Conservation (phyloP, 1,140 invertebrate species). For the Drosophila grimshawi region DNA sequence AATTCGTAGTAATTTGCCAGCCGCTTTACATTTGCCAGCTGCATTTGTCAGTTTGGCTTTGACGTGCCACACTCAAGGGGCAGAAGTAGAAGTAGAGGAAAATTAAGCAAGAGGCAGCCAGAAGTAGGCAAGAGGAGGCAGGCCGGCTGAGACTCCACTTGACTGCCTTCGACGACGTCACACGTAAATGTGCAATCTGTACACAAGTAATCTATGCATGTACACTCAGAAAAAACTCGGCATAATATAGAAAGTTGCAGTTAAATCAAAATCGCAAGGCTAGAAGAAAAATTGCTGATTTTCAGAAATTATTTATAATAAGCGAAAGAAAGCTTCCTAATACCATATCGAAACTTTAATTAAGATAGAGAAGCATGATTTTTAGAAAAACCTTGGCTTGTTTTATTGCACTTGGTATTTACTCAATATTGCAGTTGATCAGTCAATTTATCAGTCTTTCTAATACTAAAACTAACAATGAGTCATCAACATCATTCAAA, state of each 20-base stretch:
- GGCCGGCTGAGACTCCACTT: constrained; percentile 17
- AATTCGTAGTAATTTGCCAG: constrained; percentile 80
- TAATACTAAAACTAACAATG: constrained; percentile 42
- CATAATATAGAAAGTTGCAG: too few species aligned
- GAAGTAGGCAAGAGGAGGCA: too few species aligned
- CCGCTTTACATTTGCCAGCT: constrained; percentile 66
- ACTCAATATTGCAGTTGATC: constrained; percentile 47
- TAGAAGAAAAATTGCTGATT: too few species aligned
- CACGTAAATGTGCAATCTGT: constrained; percentile 66
- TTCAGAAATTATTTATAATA: too few species aligned
- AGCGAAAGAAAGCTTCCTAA: too few species aligned
- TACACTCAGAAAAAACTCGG: too few species aligned
- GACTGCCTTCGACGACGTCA: constrained; percentile 26
- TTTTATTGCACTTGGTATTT: constrained; percentile 41
- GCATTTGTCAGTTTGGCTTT: constrained; percentile 57
- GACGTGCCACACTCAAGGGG: constrained; percentile 25
- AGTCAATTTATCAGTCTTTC: constrained; percentile 35
- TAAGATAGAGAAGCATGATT: too few species aligned
- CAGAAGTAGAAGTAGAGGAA: background rate
- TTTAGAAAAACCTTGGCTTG: constrained; percentile 49
- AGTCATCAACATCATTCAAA: constrained; percentile 33
- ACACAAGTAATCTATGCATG: constrained; percentile 14
- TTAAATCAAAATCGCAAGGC: too few species aligned
- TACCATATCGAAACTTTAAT: too few species aligned
- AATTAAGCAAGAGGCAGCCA: too few species aligned